Base-by-base conservation (phyloP, 2,888 invertebrate species). In the Athalia rosae region DNA sequence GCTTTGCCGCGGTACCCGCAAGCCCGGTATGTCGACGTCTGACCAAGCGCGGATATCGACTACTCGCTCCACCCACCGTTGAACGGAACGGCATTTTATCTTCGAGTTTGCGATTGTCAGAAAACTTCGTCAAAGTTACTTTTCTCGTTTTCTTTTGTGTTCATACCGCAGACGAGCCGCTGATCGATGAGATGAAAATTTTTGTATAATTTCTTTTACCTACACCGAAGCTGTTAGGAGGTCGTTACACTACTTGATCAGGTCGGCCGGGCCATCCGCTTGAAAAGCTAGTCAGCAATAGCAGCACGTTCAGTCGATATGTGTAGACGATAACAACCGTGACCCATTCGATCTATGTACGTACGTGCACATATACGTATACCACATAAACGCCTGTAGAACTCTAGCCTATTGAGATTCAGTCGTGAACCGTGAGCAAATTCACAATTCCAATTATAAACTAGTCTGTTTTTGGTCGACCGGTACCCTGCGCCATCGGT, bases 351-450 rank as follows among this genome's bases (percentile, higher is more conserved):
- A 71, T 71, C 45, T 71, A 71, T 47, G 41, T 41, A 64, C n/a
- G 43, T 28, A 63, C 62, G n/a, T n/a, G n/a, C n/a, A n/a, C n/a
- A n/a, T n/a, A n/a, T n/a, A n/a, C n/a, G n/a, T n/a, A 59, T 11
- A 8, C n/a, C 4, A 63, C 71, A 71, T 58, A 71, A 71, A n/a
- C 45, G 71, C 58, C 45, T 45, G 56, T 58, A 13, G 58, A 71
- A 58, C 50, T 67, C n/a, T 28, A 53, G 7, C 9, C 71, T 71
- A 71, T 71, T 71, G 71, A 58, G 45, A 45, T 13, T 45, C 71
- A 15, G 58, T 58, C 71, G 69, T 58, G 58, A 45, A n/a, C 45
- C 9, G 50, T 50, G 9, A 58, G 13, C 71, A 43, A 28, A 28
- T 71, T 71, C 45, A 45, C 58, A 71, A 71, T n/a, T 9, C 13